These are phyloP conservation scores for Coregonus clupeaformis DNA, from an alignment of 2,113 vertebrate genomes.

Conservation along the genomic window DNA sequence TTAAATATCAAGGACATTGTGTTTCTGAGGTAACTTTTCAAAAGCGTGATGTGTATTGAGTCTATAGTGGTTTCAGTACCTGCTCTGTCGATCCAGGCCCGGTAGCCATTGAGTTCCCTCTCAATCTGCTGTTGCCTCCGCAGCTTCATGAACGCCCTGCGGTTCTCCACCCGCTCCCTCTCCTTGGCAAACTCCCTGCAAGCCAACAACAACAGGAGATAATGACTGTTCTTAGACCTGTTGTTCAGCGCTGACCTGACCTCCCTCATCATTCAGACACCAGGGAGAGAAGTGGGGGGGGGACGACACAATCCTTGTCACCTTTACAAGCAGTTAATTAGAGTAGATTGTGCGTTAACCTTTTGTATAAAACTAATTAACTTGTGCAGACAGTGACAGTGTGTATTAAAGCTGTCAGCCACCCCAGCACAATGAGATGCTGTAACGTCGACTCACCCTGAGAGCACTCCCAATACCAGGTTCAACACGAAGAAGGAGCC, in stretches of 20 bases:
- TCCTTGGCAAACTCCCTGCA: conserved; percentile 98
- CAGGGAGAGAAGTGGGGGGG: neutral
- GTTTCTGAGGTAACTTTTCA: neutral
- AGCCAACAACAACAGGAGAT: neutral
- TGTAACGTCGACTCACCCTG: conserved; percentile 79
- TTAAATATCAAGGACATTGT: too few relatives aligned
- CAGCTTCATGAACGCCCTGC: conserved; percentile 96
- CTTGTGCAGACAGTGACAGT: conserved; percentile 21
- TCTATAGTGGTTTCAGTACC: conserved; percentile 66
- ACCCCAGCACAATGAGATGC: neutral
- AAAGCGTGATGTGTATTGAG: neutral
- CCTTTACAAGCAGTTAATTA: conserved; percentile 18
- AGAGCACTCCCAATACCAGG: conserved; percentile 96
- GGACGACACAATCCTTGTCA: neutral
- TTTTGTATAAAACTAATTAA: conserved; percentile 45
- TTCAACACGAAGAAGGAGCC: conserved; percentile 99
- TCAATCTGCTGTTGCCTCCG: conserved; percentile 97
- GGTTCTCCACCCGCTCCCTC: conserved; percentile 95
- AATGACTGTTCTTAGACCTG: too few relatives aligned
- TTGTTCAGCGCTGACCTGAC: too few relatives aligned
- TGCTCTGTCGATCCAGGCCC: conserved; percentile 97
- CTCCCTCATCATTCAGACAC: too few relatives aligned
- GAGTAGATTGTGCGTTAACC: conserved; percentile 36
- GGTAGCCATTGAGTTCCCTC: conserved; percentile 93
- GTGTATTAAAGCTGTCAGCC: neutral